Conservation (phyloP, 2,113 vertebrate species). For the Melanostigma gelatinosum region DNA sequence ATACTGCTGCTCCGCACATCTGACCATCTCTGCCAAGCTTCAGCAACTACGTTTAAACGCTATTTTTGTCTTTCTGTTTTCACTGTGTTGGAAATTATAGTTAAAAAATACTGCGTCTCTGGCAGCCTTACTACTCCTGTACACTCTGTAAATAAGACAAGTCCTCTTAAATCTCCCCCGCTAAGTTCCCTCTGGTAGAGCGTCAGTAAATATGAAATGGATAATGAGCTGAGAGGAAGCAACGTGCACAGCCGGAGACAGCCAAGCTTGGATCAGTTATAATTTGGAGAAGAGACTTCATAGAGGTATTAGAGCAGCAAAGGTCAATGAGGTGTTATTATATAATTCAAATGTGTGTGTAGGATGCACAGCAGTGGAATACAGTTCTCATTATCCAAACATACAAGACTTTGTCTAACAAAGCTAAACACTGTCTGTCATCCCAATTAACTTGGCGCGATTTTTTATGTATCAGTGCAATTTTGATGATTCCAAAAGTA, state of each 20-base stretch:
- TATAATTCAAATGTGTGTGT: conserved; percentile 35
- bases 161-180: conserved; percentile 26
- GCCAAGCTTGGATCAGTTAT: conserved; percentile 14
- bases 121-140: conserved; percentile 6
- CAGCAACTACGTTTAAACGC: conserved; percentile 1
- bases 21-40: conserved; percentile 21
- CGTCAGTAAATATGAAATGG: conserved; percentile 42
- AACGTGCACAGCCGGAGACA: conserved; percentile 38
- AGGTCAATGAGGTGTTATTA: conserved; percentile 58
- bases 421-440: not conserved
- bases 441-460: not conserved
- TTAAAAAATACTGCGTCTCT: conserved; percentile 4
- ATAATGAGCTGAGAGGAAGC: conserved; percentile 52
- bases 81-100: not conserved
- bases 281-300: conserved; percentile 47
- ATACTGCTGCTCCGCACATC: conserved; percentile 8
- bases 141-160: conserved; percentile 35
- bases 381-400: conserved; percentile 17
- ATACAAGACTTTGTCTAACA: conserved; percentile 14
- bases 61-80: conserved; percentile 1
- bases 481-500: conserved; percentile 14
- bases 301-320: conserved; percentile 52
- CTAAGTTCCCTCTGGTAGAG: conserved; percentile 22
- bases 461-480: not conserved
- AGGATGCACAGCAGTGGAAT: conserved; percentile 27